A percentile compares a stretch with the other conserved stretches of the same genome.
Evolutionary conservation across 2,113 vertebrate genomes (phyloP).

Genomic region (Cebus imitator): DNA sequence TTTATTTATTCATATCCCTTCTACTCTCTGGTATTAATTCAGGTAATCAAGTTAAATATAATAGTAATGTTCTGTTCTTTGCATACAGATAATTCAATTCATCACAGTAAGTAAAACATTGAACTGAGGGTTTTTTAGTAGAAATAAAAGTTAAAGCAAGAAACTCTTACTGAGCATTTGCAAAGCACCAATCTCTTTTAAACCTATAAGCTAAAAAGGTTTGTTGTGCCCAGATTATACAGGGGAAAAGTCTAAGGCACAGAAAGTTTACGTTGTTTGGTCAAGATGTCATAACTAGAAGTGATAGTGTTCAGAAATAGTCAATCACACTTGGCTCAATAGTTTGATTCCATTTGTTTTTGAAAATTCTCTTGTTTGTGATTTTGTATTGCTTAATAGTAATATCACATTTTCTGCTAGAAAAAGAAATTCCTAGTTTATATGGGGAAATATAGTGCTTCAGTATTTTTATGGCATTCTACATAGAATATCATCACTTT

Average conservation of each 20-base stretch:
- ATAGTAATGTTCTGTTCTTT: slow-evolving; percentile 18
- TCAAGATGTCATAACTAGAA: background rate
- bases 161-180: slow-evolving; percentile 14
- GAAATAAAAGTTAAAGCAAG: slow-evolving; percentile 33
- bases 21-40: slow-evolving; percentile 1
- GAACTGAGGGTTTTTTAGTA: background rate
- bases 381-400: slow-evolving; percentile 9
- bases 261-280: background rate
- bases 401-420: background rate
- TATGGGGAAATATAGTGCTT: background rate
- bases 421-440: background rate
- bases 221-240: background rate
- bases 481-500: background rate
- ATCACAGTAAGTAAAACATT: background rate
- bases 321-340: background rate
- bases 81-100: slow-evolving; percentile 35
- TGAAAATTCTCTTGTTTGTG: background rate
- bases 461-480: background rate
- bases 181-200: slow-evolving; percentile 7
- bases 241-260: background rate
- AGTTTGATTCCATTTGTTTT: background rate
- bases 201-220: background rate
- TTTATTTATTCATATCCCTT: background rate
- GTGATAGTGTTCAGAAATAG: background rate
- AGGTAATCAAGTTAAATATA: slow-evolving; percentile 31